phyloP scores from a whole-genome alignment of 2,113 vertebrate species.

The Ammospiza caudacuta region DNA sequence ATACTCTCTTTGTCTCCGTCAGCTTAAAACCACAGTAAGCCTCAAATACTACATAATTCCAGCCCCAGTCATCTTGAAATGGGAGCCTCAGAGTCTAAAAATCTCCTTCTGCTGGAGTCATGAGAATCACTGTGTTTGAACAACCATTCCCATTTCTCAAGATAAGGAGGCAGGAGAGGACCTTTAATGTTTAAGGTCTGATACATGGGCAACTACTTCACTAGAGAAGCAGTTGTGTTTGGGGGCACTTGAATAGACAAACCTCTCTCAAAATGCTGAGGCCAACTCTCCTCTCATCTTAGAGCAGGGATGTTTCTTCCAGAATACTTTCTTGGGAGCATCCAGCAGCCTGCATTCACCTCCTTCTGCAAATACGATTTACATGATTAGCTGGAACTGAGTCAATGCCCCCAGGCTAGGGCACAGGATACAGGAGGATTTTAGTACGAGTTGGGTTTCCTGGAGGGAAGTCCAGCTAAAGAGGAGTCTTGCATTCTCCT shows the following conservation, averaged over 20 bases:
- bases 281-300: not conserved
- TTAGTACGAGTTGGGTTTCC: constrained; percentile 53
- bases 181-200: not conserved
- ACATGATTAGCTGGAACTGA: constrained; percentile 47
- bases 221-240: not conserved
- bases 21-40: not conserved
- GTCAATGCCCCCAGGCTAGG: not conserved
- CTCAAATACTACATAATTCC: not conserved
- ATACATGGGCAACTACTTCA: not conserved
- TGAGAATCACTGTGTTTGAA: not conserved
- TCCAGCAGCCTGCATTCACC: not conserved
- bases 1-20: not conserved
- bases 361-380: constrained; percentile 17
- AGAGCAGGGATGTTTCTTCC: not conserved
- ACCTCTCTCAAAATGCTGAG: not conserved
- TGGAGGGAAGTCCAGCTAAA: constrained; percentile 67
- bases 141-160: not conserved
- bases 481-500: constrained; percentile 27
- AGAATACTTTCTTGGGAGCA: not conserved
- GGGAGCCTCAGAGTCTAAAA: not conserved
- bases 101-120: not conserved
- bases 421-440: constrained; percentile 68
- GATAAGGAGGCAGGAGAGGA: not conserved
- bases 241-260: not conserved
- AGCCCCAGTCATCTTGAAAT: not conserved